Evolutionary conservation across 1,140 invertebrate genomes (phyloP).

Genomic region (Dendrolimus kikuchii): DNA sequence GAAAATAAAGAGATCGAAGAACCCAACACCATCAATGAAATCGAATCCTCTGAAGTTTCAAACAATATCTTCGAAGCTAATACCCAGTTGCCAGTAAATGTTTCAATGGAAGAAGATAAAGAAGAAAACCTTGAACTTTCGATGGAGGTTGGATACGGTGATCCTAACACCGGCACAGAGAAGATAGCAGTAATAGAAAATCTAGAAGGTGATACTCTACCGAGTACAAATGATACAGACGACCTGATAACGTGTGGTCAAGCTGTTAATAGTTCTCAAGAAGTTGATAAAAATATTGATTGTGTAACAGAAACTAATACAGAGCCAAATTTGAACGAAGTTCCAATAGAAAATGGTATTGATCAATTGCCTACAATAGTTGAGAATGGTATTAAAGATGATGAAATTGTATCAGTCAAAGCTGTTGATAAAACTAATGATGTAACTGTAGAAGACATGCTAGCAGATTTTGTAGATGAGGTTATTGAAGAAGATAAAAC

Average conservation of each 20-base stretch:
- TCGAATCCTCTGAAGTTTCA: too few species aligned
- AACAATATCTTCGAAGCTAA: conserved; percentile 30
- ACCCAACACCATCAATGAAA: not conserved
- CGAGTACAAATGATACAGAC: conserved; percentile 51
- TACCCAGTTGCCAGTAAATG: conserved; percentile 33
- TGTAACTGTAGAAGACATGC: conserved; percentile 54
- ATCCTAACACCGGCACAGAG: conserved; percentile 25
- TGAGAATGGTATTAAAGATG: conserved; percentile 17
- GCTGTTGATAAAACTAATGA: conserved; percentile 11
- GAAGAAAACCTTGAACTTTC: conserved; percentile 27
- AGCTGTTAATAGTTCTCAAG: conserved; percentile 30
- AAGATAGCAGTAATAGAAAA: conserved; percentile 38
- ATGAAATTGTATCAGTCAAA: conserved; percentile 6
- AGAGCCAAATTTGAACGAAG: conserved; percentile 6
- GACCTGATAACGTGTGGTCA: conserved; percentile 61
- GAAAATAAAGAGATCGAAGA: not conserved
- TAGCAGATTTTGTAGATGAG: conserved; percentile 66
- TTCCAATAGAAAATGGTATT: conserved; percentile 31
- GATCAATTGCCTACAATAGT: conserved; percentile 12
- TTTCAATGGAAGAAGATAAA: conserved; percentile 31
- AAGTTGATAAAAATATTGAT: conserved; percentile 29
- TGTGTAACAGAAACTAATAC: conserved; percentile 9
- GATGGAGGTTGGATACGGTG: conserved; percentile 45
- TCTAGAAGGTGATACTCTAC: conserved; percentile 44
- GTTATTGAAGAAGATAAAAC: conserved; percentile 34